These are phyloP conservation scores for Narcine bancroftii DNA, from an alignment of 2,113 vertebrate species.

Conservation along the genomic window DNA sequence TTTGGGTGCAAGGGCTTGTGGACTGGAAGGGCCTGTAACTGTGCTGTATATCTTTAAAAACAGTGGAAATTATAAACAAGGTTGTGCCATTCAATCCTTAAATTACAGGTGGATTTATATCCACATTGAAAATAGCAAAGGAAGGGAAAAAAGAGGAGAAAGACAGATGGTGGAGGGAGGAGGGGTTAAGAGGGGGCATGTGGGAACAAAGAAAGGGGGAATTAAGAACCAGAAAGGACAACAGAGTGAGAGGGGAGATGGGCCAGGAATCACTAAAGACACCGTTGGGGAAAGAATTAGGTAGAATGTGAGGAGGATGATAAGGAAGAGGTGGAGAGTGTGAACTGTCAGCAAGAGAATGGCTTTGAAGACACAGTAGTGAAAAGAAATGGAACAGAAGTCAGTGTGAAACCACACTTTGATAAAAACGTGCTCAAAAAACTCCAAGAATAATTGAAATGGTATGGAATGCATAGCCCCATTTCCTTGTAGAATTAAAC, in stretches of 20 bases:
- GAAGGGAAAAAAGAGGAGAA: no score
- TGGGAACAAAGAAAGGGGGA: neutral
- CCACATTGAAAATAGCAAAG: no score
- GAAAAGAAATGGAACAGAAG: neutral
- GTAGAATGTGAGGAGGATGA: neutral
- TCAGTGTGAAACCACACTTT: neutral
- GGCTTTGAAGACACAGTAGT: neutral
- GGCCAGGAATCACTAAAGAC: neutral
- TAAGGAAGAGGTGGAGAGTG: neutral
- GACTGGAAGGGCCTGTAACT: no score
- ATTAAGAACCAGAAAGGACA: no score
- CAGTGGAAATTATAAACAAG: no score
- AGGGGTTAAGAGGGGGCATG: neutral
- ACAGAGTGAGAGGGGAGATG: neutral
- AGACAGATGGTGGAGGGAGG: no score
- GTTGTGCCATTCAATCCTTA: no score
- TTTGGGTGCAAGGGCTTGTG: no score
- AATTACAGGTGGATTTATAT: no score
- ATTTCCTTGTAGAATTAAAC: neutral
- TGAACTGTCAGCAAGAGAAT: neutral
- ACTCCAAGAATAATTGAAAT: neutral
- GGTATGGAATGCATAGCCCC: neutral
- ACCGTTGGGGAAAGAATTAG: neutral
- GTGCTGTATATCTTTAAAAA: no score
- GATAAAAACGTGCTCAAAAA: neutral